phyloP scores from a whole-genome alignment of 37 sponge, comb jelly and placozoan genomes.

The Aphrocallistes beatrix region DNA sequence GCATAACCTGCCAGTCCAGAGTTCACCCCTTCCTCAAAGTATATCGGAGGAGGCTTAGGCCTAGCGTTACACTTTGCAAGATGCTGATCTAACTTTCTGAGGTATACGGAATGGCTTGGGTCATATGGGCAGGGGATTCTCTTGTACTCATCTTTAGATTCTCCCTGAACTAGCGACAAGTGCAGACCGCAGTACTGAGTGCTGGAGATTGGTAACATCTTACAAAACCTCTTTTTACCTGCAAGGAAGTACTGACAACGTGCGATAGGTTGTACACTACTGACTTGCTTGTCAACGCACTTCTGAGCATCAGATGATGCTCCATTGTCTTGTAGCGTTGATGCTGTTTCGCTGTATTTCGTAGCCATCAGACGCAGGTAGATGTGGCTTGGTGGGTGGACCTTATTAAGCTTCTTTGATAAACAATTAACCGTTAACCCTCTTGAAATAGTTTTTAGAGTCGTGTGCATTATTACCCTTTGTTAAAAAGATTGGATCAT shows the following conservation, averaged over 20 bases:
- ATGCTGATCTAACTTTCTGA: slow-evolving; percentile 44
- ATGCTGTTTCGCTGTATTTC: too few relatives aligned
- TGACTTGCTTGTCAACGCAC: too few relatives aligned
- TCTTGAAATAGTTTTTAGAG: too few relatives aligned
- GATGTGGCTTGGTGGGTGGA: too few relatives aligned
- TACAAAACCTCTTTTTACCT: not conserved
- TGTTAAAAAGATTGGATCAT: too few relatives aligned
- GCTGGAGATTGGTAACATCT: not conserved
- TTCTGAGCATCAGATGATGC: too few relatives aligned
- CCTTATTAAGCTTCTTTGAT: too few relatives aligned
- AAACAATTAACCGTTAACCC: too few relatives aligned
- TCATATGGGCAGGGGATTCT: slow-evolving; percentile 63
- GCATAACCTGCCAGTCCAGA: not conserved
- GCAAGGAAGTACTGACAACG: not conserved
- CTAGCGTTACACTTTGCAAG: slow-evolving; percentile 63
- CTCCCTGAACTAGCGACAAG: not conserved
- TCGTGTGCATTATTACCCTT: too few relatives aligned
- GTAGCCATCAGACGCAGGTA: too few relatives aligned
- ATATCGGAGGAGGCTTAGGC: slow-evolving; percentile 24
- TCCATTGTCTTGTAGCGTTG: too few relatives aligned
- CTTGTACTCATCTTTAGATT: not conserved
- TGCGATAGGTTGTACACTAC: too few relatives aligned
- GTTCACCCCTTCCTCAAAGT: slow-evolving; percentile 20
- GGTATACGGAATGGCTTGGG: slow-evolving; percentile 56
- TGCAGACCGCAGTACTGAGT: not conserved